phyloP scores from a whole-genome alignment of 2,797 vertebrate genomes.

The Rhinoraja longicauda region DNA sequence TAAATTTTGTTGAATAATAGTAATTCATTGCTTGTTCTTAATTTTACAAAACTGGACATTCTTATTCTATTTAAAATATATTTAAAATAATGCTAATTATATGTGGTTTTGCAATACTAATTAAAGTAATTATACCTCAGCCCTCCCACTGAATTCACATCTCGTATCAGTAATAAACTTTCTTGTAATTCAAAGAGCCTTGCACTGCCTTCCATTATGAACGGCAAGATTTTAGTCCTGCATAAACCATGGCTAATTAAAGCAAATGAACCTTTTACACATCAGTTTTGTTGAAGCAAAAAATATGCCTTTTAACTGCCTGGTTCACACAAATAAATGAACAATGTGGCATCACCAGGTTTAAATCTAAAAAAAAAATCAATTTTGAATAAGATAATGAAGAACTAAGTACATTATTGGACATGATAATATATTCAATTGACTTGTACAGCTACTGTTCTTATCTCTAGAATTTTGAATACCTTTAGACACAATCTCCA shows the following conservation, averaged over 20 bases:
- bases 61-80: background rate
- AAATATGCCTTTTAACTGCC: background rate
- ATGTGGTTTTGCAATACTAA: background rate
- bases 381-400: constrained; percentile 29
- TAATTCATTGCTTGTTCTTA: background rate
- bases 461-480: constrained; percentile 23
- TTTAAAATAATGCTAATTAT: background rate
- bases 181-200: constrained; percentile 18
- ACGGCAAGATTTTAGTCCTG: background rate
- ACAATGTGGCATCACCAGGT: background rate
- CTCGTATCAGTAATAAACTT: background rate
- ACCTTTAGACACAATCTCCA: constrained; percentile 29
- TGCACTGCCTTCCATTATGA: background rate
- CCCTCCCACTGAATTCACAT: background rate
- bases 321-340: background rate
- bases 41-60: background rate
- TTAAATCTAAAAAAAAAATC: constrained; percentile 24
- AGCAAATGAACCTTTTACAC: constrained; percentile 25
- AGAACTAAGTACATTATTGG: constrained; percentile 11
- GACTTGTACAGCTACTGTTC: constrained; percentile 3
- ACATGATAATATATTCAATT: constrained; percentile 28
- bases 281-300: background rate
- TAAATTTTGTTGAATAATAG: constrained; percentile 2
- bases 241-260: constrained; percentile 17
- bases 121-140: constrained; percentile 10